These are phyloP conservation scores for Pogonophryne albipinna DNA, from an alignment of 2,797 vertebrate genomes.

Conservation along the genomic window DNA sequence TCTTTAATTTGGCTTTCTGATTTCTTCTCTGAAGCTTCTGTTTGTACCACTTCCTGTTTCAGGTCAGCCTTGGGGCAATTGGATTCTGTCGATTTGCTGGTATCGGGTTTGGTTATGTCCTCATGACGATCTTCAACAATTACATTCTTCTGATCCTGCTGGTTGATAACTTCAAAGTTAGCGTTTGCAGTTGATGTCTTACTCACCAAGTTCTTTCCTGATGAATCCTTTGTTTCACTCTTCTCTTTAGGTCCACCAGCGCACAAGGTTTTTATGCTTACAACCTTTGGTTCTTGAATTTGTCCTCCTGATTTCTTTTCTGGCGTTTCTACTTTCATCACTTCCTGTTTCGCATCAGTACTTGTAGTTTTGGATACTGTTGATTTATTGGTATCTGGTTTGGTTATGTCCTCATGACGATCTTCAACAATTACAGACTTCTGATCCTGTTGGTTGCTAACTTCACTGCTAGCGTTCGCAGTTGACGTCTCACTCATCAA, in stretches of 20 bases:
- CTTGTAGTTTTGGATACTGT: neutral
- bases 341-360: neutral
- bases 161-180: neutral
- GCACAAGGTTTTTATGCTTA: neutral
- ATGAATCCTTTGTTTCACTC: slow-evolving; percentile 4
- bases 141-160: neutral
- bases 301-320: neutral
- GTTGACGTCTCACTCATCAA: neutral
- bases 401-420: slow-evolving; percentile 1
- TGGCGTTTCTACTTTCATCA: neutral
- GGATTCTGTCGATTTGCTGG: slow-evolving; percentile 4
- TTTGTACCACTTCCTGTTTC: neutral
- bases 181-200: too few species aligned
- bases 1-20: neutral
- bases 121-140: slow-evolving; percentile 3
- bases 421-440: neutral
- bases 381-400: slow-evolving; percentile 4
- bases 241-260: slow-evolving; percentile 13
- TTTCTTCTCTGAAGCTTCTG: neutral
- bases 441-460: slow-evolving; percentile 5
- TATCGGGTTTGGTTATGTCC: neutral
- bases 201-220: neutral
- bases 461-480: neutral
- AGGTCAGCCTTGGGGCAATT: neutral
- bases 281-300: neutral